These are phyloP conservation scores for Hippasteria phrygiana DNA, from an alignment of 53 echinoderm and acorn worm species.

Conservation along the genomic window DNA sequence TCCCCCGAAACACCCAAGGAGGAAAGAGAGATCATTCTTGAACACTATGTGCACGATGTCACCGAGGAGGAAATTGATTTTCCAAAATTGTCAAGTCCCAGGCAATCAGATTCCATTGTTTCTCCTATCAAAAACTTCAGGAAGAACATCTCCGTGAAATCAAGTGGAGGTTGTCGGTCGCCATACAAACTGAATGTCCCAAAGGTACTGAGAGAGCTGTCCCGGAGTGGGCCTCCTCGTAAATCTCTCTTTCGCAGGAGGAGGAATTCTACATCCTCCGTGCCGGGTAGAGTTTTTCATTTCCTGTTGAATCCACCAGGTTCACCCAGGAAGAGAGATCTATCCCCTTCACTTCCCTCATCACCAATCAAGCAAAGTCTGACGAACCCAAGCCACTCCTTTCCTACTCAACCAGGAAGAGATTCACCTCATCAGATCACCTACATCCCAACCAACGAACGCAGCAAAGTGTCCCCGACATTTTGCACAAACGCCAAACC, in stretches of 20 bases:
- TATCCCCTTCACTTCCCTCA: conserved; percentile 44
- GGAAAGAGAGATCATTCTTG: conserved; percentile 77
- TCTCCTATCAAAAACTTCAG: conserved; percentile 85
- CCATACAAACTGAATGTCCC: conserved; percentile 31
- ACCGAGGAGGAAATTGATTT: conserved; percentile 86
- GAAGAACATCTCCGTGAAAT: not conserved
- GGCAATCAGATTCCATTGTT: conserved; percentile 64
- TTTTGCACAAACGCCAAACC: conserved; percentile 81
- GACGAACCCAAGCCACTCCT: conserved; percentile 23
- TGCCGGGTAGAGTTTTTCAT: conserved; percentile 35
- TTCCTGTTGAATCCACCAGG: conserved; percentile 52
- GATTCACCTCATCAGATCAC: conserved; percentile 42
- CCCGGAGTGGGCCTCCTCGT: conserved; percentile 18
- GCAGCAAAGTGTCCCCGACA: conserved; percentile 68
- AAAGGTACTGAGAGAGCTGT: not conserved
- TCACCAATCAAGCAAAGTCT: conserved; percentile 43
- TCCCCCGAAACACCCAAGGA: conserved; percentile 84
- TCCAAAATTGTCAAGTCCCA: conserved; percentile 93
- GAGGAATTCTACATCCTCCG: conserved; percentile 51
- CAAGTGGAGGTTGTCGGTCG: not conserved
- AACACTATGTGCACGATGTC: conserved; percentile 92
- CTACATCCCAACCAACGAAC: conserved; percentile 63
- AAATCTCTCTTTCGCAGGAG: conserved; percentile 30
- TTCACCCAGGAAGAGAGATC: conserved; percentile 66
- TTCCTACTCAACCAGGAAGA: not conserved